Conservation (phyloP, 1,140 invertebrate genomes). For the Zaprionus taronus region DNA sequence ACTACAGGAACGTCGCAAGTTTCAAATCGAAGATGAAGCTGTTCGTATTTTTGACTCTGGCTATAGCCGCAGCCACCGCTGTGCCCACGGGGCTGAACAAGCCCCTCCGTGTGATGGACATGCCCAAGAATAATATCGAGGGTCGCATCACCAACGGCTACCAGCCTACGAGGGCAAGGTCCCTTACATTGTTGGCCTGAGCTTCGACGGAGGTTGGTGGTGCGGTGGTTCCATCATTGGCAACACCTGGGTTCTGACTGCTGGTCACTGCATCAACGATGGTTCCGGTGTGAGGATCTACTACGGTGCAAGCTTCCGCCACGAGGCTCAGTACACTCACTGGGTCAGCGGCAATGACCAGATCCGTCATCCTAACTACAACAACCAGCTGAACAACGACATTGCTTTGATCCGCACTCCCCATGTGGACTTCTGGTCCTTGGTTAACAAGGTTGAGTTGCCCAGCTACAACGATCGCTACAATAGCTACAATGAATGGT, state of each 20-base stretch:
- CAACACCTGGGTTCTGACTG: constrained; percentile 85
- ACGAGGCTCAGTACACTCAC: constrained; percentile 34
- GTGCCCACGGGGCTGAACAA: constrained; percentile 56
- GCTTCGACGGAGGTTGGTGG: constrained; percentile 79
- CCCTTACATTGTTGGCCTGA: constrained; percentile 85
- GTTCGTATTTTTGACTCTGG: constrained; percentile 68
- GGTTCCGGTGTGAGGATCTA: constrained; percentile 52
- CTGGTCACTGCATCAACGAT: constrained; percentile 86
- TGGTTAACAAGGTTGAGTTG: constrained; percentile 48
- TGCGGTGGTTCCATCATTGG: constrained; percentile 88
- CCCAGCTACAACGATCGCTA: constrained; percentile 46
- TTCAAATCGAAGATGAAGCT: background rate
- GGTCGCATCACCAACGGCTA: constrained; percentile 78
- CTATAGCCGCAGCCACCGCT: constrained; percentile 68
- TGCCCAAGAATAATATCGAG: constrained; percentile 50
- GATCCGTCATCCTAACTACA: constrained; percentile 52
- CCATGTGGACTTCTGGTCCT: constrained; percentile 9
- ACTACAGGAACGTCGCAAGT: background rate
- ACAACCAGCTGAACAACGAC: constrained; percentile 54
- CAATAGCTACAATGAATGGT: constrained; percentile 52
- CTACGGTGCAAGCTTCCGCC: constrained; percentile 62
- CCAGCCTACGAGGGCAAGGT: constrained; percentile 83
- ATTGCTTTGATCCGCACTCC: constrained; percentile 61
- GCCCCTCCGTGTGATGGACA: constrained; percentile 38
- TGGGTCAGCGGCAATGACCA: constrained; percentile 45